Conservation (phyloP, 2,888 invertebrate species). For the Idaea dimidiata region DNA sequence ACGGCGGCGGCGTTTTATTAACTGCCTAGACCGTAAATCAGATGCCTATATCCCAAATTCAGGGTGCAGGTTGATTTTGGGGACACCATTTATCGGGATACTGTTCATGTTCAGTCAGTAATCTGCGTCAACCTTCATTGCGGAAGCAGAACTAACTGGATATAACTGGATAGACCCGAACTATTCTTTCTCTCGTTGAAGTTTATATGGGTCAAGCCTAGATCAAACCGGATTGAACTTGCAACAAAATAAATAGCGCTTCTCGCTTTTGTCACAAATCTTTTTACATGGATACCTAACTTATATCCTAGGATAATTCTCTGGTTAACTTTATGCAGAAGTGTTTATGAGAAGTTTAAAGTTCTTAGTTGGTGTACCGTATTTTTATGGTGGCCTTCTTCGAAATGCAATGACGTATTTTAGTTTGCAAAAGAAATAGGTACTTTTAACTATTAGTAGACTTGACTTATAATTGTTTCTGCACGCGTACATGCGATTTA, state of each 20-base stretch:
- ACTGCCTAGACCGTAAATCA: no score
- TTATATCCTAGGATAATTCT: not conserved
- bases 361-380: not conserved
- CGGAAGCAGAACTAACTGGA: constrained; percentile 66
- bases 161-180: constrained; percentile 60
- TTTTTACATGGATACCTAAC: not conserved
- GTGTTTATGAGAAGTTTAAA: not conserved
- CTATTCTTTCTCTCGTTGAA: constrained; percentile 61
- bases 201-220: constrained; percentile 75
- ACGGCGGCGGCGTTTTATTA: no score
- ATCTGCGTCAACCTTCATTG: constrained; percentile 22
- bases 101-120: not conserved
- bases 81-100: not conserved
- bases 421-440: not conserved
- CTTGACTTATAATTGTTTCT: no score
- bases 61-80: no score
- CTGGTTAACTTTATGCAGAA: not conserved
- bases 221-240: constrained; percentile 64
- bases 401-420: not conserved
- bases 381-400: not conserved
- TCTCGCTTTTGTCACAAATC: not conserved
- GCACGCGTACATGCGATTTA: no score
- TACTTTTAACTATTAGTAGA: no score
- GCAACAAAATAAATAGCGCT: constrained; percentile 33
- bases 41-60: no score